Percentiles rank a stretch among this genome's conserved stretches.
Conservation (phyloP, 2,888 invertebrate species). For the Melanostoma mellinum region DNA sequence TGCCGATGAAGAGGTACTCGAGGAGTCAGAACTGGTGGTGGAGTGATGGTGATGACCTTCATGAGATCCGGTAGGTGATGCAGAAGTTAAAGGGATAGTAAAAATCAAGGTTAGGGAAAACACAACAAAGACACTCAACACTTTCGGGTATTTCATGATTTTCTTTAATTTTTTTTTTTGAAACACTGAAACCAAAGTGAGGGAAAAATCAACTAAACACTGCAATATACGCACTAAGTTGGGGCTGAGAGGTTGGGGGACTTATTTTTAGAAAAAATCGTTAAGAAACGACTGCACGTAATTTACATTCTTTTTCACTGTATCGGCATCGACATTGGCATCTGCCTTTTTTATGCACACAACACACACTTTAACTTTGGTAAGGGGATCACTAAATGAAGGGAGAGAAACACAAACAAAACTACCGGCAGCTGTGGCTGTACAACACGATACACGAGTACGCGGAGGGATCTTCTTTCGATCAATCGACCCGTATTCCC, state of each 20-base stretch:
- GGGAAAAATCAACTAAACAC: too few relatives aligned
- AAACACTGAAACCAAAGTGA: too few relatives aligned
- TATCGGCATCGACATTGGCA: slow-evolving; percentile 39
- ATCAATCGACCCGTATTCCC: slow-evolving; percentile 34
- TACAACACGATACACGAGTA: slow-evolving; percentile 32
- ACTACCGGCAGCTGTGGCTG: slow-evolving; percentile 60
- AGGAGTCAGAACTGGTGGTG: neutral
- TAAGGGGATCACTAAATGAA: slow-evolving; percentile 10
- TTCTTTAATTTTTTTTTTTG: neutral
- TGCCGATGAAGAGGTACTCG: slow-evolving; percentile 41
- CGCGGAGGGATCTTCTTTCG: slow-evolving; percentile 20
- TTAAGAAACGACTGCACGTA: slow-evolving; percentile 22
- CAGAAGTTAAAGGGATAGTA: neutral
- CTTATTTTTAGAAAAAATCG: slow-evolving; percentile 41
- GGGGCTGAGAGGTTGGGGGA: neutral
- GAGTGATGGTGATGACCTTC: slow-evolving; percentile 36
- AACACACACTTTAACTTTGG: neutral
- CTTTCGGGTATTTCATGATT: slow-evolving; percentile 43
- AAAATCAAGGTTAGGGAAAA: slow-evolving; percentile 15
- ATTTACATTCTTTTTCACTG: slow-evolving; percentile 23
- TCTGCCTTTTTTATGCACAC: slow-evolving; percentile 48
- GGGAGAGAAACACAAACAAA: slow-evolving; percentile 2
- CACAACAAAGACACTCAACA: slow-evolving; percentile 26
- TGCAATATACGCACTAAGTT: neutral
- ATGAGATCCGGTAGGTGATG: slow-evolving; percentile 35